phyloP scores from a whole-genome alignment of 2,888 invertebrate species.

The Myathropa florea region DNA sequence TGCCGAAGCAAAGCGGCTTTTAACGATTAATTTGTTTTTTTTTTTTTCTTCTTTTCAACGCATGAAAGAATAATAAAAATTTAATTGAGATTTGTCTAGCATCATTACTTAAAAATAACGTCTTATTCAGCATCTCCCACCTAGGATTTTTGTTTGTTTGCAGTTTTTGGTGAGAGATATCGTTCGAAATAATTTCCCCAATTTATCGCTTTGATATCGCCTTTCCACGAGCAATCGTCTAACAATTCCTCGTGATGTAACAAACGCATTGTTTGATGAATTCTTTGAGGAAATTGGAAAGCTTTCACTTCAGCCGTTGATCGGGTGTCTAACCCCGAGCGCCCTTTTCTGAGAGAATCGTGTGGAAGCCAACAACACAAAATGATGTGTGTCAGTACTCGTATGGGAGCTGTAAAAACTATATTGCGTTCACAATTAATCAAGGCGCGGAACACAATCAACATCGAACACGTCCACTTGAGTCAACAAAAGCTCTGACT shows the following conservation, averaged over 20 bases:
- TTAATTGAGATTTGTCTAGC: neutral
- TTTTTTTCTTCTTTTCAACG: neutral
- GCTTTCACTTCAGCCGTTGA: neutral
- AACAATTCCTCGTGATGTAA: neutral
- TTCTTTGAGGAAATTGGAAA: neutral
- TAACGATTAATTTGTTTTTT: neutral
- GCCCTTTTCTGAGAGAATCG: neutral
- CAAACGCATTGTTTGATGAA: neutral
- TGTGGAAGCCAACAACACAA: neutral
- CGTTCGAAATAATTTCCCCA: neutral
- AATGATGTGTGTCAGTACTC: conserved; percentile 7
- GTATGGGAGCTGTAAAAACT: conserved; percentile 2
- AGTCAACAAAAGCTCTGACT: conserved; percentile 24
- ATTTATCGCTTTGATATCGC: neutral
- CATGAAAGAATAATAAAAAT: neutral
- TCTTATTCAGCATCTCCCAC: neutral
- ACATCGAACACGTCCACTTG: conserved; percentile 11
- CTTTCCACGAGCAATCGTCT: neutral
- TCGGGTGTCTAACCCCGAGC: neutral
- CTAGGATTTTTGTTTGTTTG: neutral
- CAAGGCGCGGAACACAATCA: conserved; percentile 23
- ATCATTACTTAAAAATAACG: neutral
- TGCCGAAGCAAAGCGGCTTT: too few species aligned
- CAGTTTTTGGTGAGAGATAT: too few species aligned
- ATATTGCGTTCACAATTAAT: conserved; percentile 8